Base-by-base conservation (phyloP, 2,888 invertebrate genomes). In the Polietes domitor region DNA sequence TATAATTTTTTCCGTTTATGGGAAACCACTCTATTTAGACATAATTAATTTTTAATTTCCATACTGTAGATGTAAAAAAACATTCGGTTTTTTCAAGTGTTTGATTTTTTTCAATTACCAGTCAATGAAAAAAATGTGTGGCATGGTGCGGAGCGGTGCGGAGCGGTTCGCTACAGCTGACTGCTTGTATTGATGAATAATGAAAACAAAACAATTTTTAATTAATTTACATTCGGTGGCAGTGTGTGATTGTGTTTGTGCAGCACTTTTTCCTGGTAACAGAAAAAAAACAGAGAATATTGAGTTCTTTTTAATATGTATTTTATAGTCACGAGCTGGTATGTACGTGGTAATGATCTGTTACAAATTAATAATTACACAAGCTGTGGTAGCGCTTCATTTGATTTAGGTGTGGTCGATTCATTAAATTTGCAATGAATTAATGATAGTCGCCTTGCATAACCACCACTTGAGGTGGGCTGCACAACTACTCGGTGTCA, bases 21-120 rank as follows among this genome's bases (percentile, higher is more conserved):
- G 28, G 65, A 37, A 63, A 32, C 37, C 65, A 65, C 19, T 65
- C 37, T 43, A 41, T 37, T 41, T 68, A 41, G 21, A 43, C 43
- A 43, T 68, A 41, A 68, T 68, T 68, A 41, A 68, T 41, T 68
- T 68, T 68, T 21, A 68, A 68, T 68, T 68, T 43, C 12, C 15
- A 37, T 41, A n/a, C 15, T 19, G 19, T 43, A 37, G 37, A 37
- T 10, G 12, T 37, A 37, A 68, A 15, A 58, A 55, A 63, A 37
- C 19, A n/a, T 17, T 26, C 24, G 24, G 21, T 65, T 65, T 65
- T 53, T 53, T 53, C 4, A 53, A 53, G 53, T 21, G 21, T 21
- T 21, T 53, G 19, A 9, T 32, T 19, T 58, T 58, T 58, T 58
- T 21, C 15, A 58, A 58, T 58, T 58, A 58, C 7, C 12, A 24